Percentiles rank a stretch among this genome's conserved stretches.
phyloP scores from a whole-genome alignment of 2,797 vertebrate genomes.

The Miichthys miiuy region DNA sequence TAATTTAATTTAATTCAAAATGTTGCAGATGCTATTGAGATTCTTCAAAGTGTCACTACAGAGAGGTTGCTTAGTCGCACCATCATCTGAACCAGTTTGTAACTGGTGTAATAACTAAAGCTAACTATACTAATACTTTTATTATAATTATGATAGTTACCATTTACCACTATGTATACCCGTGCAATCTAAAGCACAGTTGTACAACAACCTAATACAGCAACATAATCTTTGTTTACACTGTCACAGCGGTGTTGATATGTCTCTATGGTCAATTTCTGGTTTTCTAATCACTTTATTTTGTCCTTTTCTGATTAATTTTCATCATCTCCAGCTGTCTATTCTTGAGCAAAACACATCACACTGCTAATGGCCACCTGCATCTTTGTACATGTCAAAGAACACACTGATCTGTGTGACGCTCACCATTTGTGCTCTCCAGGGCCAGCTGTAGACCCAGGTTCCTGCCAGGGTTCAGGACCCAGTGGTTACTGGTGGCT shows the following conservation, averaged over 20 bases:
- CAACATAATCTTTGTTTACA: slow-evolving; percentile 1
- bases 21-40: too few species aligned
- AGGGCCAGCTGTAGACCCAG: slow-evolving; percentile 95
- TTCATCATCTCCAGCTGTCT: not conserved
- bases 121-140: not conserved
- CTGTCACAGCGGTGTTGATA: not conserved
- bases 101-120: not conserved
- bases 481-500: slow-evolving; percentile 98
- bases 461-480: slow-evolving; percentile 94
- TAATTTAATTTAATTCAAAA: too few species aligned
- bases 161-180: not conserved
- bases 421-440: slow-evolving; percentile 91
- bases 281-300: not conserved
- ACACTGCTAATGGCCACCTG: not conserved
- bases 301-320: not conserved
- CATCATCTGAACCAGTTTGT: too few species aligned
- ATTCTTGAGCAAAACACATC: not conserved
- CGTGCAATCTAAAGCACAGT: not conserved
- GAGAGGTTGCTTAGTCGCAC: too few species aligned
- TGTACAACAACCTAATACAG: not conserved
- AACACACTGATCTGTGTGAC: not conserved
- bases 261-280: not conserved
- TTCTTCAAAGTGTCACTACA: too few species aligned
- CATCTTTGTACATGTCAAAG: too few species aligned
- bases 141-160: not conserved